Conservation (phyloP, 2,888 invertebrate species). For the Drosophila meridiana region DNA sequence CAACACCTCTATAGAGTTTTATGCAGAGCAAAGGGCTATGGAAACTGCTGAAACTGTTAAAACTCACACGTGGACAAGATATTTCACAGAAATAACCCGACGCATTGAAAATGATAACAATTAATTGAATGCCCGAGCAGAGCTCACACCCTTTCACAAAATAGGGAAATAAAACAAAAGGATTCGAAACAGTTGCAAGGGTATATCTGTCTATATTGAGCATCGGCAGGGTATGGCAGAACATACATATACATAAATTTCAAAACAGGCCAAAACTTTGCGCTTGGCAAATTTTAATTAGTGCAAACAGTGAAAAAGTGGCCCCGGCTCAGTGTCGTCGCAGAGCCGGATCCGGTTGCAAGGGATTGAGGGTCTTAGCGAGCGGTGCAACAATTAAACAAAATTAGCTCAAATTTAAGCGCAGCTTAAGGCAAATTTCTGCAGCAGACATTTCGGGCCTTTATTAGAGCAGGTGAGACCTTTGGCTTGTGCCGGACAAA, state of each 20-base stretch:
- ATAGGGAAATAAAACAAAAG: conserved; percentile 9
- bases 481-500: conserved; percentile 31
- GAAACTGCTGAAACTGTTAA: conserved; percentile 43
- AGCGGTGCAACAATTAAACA: conserved; percentile 76
- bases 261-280: conserved; percentile 19
- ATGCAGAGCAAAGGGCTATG: conserved; percentile 10
- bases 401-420: conserved; percentile 81
- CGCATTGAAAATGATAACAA: conserved; percentile 58
- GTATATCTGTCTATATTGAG: background rate
- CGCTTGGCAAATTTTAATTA: conserved; percentile 64
- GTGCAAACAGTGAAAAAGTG: conserved; percentile 71
- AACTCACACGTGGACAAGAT: conserved; percentile 57
- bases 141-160: conserved; percentile 68
- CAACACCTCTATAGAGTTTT: background rate
- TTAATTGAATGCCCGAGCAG: conserved; percentile 61
- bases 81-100: conserved; percentile 37
- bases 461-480: conserved; percentile 68
- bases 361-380: conserved; percentile 47
- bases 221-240: background rate
- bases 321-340: conserved; percentile 22
- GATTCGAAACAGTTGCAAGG: background rate
- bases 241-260: background rate
- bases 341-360: conserved; percentile 10
- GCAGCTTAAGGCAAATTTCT: conserved; percentile 73
- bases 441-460: conserved; percentile 28